Evolutionary conservation across 2,113 vertebrate genomes (phyloP).

Genomic region (Symphodus melops): DNA sequence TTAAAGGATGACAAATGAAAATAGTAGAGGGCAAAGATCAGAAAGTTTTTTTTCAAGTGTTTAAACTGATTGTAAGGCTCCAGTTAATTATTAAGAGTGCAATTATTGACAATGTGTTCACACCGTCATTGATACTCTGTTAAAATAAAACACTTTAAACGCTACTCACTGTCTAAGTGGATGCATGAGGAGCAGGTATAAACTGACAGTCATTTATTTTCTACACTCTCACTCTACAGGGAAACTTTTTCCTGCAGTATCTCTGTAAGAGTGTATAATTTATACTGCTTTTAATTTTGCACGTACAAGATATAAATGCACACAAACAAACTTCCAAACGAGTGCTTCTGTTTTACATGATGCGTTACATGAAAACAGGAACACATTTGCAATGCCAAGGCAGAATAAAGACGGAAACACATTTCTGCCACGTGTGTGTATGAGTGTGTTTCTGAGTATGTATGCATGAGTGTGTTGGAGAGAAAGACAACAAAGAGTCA

Average conservation of each 20-base stretch:
- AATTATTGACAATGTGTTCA: no score
- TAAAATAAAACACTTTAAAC: not conserved
- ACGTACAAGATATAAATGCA: conserved; percentile 5
- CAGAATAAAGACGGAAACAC: not conserved
- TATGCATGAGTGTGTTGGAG: conserved; percentile 21
- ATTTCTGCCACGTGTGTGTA: conserved; percentile 20
- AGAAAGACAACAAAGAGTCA: conserved; percentile 15
- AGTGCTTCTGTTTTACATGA: conserved; percentile 10
- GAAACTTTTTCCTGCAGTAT: conserved; percentile 40
- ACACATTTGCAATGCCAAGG: conserved; percentile 28
- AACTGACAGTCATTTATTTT: not conserved
- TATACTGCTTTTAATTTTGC: conserved; percentile 27
- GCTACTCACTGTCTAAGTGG: not conserved
- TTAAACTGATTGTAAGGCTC: no score
- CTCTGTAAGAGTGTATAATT: conserved; percentile 47
- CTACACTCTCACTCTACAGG: conserved; percentile 11
- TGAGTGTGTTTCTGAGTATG: not conserved
- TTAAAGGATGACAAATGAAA: no score
- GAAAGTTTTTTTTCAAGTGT: no score
- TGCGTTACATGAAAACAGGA: conserved; percentile 1
- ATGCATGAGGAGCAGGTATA: not conserved
- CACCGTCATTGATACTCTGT: not conserved
- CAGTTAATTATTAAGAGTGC: no score
- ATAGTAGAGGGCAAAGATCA: no score
- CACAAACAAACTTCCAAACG: not conserved